phyloP scores from a whole-genome alignment of 2,888 invertebrate species.

The Sturmia bella region DNA sequence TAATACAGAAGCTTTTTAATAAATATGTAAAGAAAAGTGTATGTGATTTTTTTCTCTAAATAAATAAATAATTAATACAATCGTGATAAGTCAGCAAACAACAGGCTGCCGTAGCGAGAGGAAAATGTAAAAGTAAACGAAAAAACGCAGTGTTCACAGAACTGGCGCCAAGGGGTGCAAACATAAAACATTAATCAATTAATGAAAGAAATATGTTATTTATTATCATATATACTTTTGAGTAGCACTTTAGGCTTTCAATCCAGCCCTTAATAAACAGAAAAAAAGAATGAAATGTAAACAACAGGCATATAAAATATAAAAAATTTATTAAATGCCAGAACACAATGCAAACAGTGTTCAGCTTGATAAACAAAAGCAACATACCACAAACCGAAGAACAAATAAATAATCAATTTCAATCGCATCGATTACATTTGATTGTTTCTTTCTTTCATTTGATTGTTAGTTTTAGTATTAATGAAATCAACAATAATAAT shows the following conservation, averaged over 20 bases:
- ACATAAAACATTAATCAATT: conserved; percentile 61
- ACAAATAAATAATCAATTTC: conserved; percentile 70
- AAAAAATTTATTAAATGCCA: conserved; percentile 8
- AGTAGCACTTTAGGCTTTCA: conserved; percentile 61
- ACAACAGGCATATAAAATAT: conserved; percentile 48
- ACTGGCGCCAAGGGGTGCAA: conserved; percentile 68
- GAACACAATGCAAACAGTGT: conserved; percentile 39
- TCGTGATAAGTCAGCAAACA: conserved; percentile 51
- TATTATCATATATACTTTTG: conserved; percentile 32
- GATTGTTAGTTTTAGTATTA: conserved; percentile 5
- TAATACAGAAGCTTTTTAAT: conserved; percentile 61
- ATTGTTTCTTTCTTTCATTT: conserved; percentile 37
- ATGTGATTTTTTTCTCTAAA: conserved; percentile 19
- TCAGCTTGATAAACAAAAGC: conserved; percentile 26
- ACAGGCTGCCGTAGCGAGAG: conserved; percentile 16
- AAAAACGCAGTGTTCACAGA: conserved; percentile 44
- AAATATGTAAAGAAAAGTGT: conserved; percentile 13
- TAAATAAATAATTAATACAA: conserved; percentile 60
- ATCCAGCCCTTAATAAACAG: conserved; percentile 53
- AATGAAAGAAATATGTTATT: conserved; percentile 31
- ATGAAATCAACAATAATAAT: not conserved
- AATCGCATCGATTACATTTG: conserved; percentile 70
- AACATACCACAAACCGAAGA: not conserved
- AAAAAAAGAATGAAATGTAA: not conserved
- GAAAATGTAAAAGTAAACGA: conserved; percentile 29